Base-by-base conservation (phyloP, 2,888 invertebrate genomes). In the Ophioninae sp. region DNA sequence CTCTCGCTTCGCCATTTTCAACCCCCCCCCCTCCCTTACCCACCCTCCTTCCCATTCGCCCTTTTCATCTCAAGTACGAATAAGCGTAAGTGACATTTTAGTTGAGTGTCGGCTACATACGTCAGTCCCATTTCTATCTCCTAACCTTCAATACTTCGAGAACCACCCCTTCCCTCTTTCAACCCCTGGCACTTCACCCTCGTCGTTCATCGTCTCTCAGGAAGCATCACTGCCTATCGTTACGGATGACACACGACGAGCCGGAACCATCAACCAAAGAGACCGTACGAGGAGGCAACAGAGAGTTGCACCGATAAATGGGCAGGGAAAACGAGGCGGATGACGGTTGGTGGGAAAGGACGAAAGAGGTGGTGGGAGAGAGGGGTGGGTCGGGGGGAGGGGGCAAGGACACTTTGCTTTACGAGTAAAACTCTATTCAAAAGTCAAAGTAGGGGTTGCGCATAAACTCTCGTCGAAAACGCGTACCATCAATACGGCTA, bases 11-110 rank as follows among this genome's bases (percentile, higher is more conserved):
- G 58, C 58, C 39, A 51, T 41, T 77, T 37, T 74, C 85, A 84
- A 73, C 82, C 39, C 69, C 59, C 75, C 85, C 85, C 73, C 82
- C 77, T 44, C 61, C 78, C 75, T 44, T 76, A 83, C 71, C 69
- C 76, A 63, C 81, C 79, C 59, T 67, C 41, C 61, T 22, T 61
- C 58, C 41, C 41, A 39, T 17, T 44, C 44, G 9, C 13, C 13
- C 13, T 44, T 13, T 44, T 13, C 8, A 41, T 9, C 51, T 51
- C 51, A 51, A 6, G 17, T 13, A 51, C 8, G 22, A 65, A 39
- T 58, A 75, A 17, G 56, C 37, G 56, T 56, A 17, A 56, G 37
- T 56, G 61, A 63, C 56, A 64, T 64, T 41, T 56, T 30, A 22
- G 8, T 61, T 23, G 56, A 56, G 64, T n/a, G 30, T 30, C 17